Evolutionary conservation across 2,797 vertebrate genomes (phyloP), one percentile per base, ranked within the genome.

Genomic region (Gambusia yucatana): DNA sequence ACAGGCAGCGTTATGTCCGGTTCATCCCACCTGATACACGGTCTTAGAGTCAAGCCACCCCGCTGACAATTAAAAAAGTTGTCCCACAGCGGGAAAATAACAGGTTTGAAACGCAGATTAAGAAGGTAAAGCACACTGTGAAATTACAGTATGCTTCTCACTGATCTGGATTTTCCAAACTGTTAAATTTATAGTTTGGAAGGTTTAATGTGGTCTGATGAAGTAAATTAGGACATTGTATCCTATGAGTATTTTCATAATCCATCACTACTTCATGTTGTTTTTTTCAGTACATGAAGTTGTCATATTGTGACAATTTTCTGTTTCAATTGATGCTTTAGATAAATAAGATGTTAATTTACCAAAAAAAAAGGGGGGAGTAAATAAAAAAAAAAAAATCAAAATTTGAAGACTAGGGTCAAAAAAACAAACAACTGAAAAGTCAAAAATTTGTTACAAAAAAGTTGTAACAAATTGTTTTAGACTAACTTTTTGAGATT

Each of bases 1-100:
- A 13, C 48, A 63, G 50, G 75, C 36, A 83, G 67, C 77, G 41
- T 75, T 17, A 86, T 41, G 71, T 76, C 55, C 74, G 77, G 61
- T 59, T 82, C 50, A 28, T 47, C 1, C n/a, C 0, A 4, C 67
- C 30, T 78, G 75, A 84, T 72, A 33, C 77, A 82, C 67, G 41
- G 57, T 16, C 71, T 79, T 36, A 72, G 47, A 4, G 2, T 57
- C 22, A 48, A 6, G 16, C 74, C 52, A 57, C 61, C 47, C n/a
- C 47, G 44, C 44, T 55, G 72, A 44, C 36, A 46, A 33, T 30
- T 22, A 50, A n/a, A 43, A 50, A 4, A 22, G 20, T 46, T 63
- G 61, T 36, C 57, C 57, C 30, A 36, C 59, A 63, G 16, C 6
- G 1, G 17, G 6, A 63, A 36, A 63, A 63, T 36, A 63, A 63